Evolutionary conservation across 1,140 invertebrate species (phyloP).

Genomic region (Proctacanthus coquilletti): DNA sequence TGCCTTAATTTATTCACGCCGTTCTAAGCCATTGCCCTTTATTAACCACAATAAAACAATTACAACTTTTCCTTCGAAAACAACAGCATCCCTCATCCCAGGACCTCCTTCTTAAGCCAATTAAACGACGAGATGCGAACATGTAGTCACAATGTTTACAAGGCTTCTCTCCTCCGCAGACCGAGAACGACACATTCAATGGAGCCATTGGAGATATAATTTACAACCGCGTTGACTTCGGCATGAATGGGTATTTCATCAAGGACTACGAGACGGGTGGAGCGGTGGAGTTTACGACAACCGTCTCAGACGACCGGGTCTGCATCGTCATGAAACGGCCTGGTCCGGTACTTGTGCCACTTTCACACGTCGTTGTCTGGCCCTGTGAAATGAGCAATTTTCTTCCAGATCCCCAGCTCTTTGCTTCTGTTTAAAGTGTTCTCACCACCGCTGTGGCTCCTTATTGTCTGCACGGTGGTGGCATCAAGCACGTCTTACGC

Average conservation of each 20-base stretch:
- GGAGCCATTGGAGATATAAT: conserved; percentile 6
- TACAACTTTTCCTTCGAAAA: no score
- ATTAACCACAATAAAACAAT: no score
- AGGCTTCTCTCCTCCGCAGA: neutral
- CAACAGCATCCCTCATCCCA: no score
- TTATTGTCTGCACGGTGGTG: no score
- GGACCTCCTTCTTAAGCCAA: conserved; percentile 1
- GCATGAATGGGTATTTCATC: conserved; percentile 1
- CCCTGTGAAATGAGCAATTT: no score
- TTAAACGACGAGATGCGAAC: neutral
- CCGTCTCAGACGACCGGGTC: conserved; percentile 4
- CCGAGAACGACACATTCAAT: conserved; percentile 1
- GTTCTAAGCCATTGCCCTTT: no score
- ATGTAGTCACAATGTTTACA: neutral
- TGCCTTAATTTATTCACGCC: no score
- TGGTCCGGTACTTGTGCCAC: conserved; percentile 6
- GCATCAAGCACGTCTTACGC: no score
- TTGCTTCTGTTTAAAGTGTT: no score
- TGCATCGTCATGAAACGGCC: conserved; percentile 3
- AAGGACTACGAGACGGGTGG: conserved; percentile 6
- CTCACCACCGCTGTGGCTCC: no score
- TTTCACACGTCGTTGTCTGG: no score
- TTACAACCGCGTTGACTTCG: conserved; percentile 4
- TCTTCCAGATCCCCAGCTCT: no score
- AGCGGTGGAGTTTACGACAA: conserved; percentile 3